Percentiles rank a stretch among this genome's conserved stretches.
Conservation (phyloP, 2,888 invertebrate genomes). For the Agriopis leucophaearia region DNA sequence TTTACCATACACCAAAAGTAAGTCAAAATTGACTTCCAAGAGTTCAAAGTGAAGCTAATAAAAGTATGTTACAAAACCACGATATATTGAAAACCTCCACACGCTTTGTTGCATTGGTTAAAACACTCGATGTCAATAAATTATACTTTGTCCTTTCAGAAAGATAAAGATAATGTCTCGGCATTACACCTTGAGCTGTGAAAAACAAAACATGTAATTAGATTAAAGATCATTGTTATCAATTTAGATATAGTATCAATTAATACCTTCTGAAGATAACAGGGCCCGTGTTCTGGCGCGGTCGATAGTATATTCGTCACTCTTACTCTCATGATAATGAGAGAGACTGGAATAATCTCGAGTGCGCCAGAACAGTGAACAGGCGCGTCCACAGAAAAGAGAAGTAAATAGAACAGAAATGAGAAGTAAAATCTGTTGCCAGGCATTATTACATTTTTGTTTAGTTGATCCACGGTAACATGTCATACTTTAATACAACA, state of each 20-base stretch:
- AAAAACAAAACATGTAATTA: conserved; percentile 54
- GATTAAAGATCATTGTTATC: conserved; percentile 55
- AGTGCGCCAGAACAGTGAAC: not conserved
- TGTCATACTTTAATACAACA: too few relatives aligned
- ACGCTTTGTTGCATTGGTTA: not conserved
- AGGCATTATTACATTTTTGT: too few relatives aligned
- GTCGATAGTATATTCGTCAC: not conserved
- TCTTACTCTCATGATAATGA: not conserved
- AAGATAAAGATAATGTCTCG: conserved; percentile 43
- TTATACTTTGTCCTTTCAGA: conserved; percentile 32
- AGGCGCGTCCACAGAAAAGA: too few relatives aligned
- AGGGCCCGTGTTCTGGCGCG: conserved; percentile 41
- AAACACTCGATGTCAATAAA: not conserved
- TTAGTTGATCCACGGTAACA: too few relatives aligned
- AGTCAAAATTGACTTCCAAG: too few relatives aligned
- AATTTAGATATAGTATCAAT: conserved; percentile 56
- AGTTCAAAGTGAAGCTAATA: too few relatives aligned
- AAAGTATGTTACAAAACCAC: too few relatives aligned
- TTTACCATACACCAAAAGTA: too few relatives aligned
- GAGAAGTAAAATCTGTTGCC: too few relatives aligned
- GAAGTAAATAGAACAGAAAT: too few relatives aligned
- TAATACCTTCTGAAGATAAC: conserved; percentile 62
- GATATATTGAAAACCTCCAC: too few relatives aligned
- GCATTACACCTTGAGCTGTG: conserved; percentile 51
- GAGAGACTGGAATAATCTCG: not conserved